Percentiles rank a stretch among this genome's conserved stretches.
These are phyloP conservation scores for Pygoscelis adeliae DNA, from an alignment of 2,113 vertebrate genomes.

Conservation along the genomic window DNA sequence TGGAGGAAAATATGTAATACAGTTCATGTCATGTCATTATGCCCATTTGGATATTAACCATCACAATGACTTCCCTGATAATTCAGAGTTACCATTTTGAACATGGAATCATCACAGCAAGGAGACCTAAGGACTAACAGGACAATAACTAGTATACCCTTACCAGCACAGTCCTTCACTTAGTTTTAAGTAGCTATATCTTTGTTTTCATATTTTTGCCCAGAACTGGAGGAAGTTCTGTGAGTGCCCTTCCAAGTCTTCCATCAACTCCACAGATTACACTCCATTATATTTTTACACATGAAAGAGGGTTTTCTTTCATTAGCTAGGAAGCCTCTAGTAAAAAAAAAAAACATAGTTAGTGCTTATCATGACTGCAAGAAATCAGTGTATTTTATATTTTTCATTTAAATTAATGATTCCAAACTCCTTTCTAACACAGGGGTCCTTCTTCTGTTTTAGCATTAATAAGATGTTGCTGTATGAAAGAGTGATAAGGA, in stretches of 20 bases:
- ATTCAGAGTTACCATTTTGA: background rate
- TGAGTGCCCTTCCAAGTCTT: background rate
- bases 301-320: background rate
- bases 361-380: background rate
- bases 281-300: background rate
- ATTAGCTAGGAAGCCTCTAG: background rate
- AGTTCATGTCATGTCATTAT: background rate
- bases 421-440: background rate
- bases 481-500: background rate
- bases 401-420: background rate
- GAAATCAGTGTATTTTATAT: background rate
- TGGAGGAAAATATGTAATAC: slow-evolving; percentile 2
- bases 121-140: background rate
- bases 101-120: background rate
- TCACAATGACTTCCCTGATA: background rate
- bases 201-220: background rate
- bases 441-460: background rate
- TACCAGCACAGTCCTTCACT: background rate
- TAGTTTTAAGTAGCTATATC: background rate
- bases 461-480: background rate
- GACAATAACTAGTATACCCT: background rate
- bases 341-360: background rate
- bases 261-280: background rate
- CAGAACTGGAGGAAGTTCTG: background rate
- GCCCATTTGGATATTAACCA: slow-evolving; percentile 25